Percentiles rank a stretch among this genome's conserved stretches.
Conservation (phyloP, 2,113 vertebrate genomes). For the Oncorhynchus mykiss region DNA sequence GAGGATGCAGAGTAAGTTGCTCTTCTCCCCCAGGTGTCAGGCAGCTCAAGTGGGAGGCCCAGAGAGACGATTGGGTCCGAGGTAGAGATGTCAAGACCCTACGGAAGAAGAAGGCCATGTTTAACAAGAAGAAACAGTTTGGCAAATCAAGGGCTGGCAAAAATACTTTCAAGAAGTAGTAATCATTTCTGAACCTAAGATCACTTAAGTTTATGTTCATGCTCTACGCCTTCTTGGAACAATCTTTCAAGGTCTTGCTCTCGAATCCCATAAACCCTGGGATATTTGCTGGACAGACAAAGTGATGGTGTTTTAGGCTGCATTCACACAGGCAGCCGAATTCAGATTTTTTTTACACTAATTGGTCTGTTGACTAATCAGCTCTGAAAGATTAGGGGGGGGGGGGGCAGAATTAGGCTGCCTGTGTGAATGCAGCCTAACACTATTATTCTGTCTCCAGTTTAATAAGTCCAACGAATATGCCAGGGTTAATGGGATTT, state of each 20-base stretch:
- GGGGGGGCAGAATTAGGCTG: too few species aligned
- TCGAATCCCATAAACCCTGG: slow-evolving; percentile 78
- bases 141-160: slow-evolving; percentile 55
- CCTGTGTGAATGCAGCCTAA: too few species aligned
- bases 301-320: slow-evolving; percentile 24
- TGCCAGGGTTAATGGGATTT: too few species aligned
- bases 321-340: neutral
- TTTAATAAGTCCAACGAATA: too few species aligned
- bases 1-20: neutral
- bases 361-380: too few species aligned
- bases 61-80: slow-evolving; percentile 89
- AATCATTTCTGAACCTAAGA: slow-evolving; percentile 22
- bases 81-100: slow-evolving; percentile 85
- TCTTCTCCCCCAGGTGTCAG: slow-evolving; percentile 78
- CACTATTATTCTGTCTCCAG: too few species aligned
- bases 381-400: too few species aligned
- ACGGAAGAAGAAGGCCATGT: slow-evolving; percentile 82
- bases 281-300: slow-evolving; percentile 81
- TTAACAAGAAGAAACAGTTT: slow-evolving; percentile 74
- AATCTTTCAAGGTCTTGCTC: slow-evolving; percentile 74
- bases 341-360: too few species aligned
- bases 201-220: slow-evolving; percentile 54
- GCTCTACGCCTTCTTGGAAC: slow-evolving; percentile 71
- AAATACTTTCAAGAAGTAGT: slow-evolving; percentile 67
- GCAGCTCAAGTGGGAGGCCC: slow-evolving; percentile 90